These are phyloP conservation scores for Acanthopleura granulata DNA, from an alignment of 2,888 invertebrate species.

Conservation along the genomic window DNA sequence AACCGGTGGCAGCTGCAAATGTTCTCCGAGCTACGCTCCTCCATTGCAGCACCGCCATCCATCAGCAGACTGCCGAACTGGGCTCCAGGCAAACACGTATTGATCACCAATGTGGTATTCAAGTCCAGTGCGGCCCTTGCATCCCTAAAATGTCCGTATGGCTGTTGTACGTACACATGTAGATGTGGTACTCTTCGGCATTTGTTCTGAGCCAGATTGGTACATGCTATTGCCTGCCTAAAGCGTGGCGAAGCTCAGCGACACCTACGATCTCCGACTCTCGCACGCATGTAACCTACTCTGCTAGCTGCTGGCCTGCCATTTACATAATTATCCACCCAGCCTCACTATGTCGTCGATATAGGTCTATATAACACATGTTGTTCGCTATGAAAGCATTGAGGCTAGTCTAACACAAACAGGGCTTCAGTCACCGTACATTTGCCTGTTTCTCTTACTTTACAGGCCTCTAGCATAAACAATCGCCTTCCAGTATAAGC, in stretches of 20 bases:
- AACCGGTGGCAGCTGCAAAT: conserved; percentile 3
- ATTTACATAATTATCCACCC: conserved; percentile 17
- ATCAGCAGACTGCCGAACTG: neutral
- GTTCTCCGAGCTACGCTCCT: neutral
- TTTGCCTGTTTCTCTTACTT: neutral
- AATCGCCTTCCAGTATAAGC: no score
- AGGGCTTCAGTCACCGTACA: neutral
- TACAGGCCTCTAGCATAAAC: no score
- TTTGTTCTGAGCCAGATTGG: conserved; percentile 5
- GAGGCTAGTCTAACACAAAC: neutral
- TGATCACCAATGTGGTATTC: neutral
- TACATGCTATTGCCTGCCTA: neutral
- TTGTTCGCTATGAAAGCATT: conserved; percentile 4
- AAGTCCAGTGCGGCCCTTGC: conserved; percentile 10
- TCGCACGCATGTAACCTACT: neutral
- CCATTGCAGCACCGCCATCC: conserved; percentile 14
- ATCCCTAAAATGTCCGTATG: conserved; percentile 10
- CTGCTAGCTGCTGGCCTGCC: conserved; percentile 7
- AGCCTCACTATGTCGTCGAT: neutral
- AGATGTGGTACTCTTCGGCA: neutral
- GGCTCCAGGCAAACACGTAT: neutral
- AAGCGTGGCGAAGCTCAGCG: neutral
- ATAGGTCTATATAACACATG: conserved; percentile 2
- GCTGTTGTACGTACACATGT: neutral
- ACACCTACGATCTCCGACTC: neutral